Conservation (phyloP, 2,797 vertebrate species). For the Sebastes melanostomus region DNA sequence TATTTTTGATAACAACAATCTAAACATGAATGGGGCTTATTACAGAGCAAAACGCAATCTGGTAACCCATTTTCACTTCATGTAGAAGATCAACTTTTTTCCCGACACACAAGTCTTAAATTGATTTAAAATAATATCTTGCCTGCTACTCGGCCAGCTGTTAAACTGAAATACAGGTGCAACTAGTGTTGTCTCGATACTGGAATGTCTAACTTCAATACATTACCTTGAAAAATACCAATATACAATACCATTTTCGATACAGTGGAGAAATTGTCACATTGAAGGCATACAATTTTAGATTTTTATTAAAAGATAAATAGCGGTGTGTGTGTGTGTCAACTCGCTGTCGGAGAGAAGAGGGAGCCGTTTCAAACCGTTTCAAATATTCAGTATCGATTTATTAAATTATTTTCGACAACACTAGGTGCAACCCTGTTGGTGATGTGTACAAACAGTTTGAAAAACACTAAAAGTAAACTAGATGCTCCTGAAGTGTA, state of each 20-base stretch:
- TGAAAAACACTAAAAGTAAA: constrained; percentile 30
- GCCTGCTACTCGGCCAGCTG: neutral
- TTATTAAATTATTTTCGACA: no score
- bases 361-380: no score
- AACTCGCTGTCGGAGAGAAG: no score
- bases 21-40: constrained; percentile 9
- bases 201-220: no score
- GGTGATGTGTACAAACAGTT: neutral
- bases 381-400: no score
- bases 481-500: constrained; percentile 9
- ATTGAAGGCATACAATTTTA: no score
- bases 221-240: no score
- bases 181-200: no score
- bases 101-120: constrained; percentile 16
- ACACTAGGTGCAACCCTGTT: neutral
- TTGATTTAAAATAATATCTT: neutral
- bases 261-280: no score
- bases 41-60: neutral
- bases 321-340: no score
- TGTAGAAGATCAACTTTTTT: neutral
- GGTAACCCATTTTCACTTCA: neutral
- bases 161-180: neutral
- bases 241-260: no score
- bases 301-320: no score
- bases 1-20: constrained; percentile 9